These are phyloP conservation scores for Scarus forsteni DNA, from an alignment of 2,797 vertebrate genomes.

Conservation along the genomic window DNA sequence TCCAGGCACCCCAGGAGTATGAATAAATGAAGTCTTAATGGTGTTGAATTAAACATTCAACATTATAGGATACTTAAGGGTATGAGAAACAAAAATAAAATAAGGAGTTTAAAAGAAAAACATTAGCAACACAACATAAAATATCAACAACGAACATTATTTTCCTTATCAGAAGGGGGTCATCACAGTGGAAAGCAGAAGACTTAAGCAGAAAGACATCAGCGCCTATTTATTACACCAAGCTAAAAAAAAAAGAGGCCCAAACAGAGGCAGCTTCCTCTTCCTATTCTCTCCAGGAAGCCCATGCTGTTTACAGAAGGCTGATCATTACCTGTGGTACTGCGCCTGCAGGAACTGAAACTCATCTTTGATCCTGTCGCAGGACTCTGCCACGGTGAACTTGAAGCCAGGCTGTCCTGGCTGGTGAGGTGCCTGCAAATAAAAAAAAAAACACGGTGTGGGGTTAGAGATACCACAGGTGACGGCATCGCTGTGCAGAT, in stretches of 20 bases:
- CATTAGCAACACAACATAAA: too few species aligned
- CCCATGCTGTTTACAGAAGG: constrained; percentile 26
- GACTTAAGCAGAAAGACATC: neutral
- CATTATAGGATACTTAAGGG: too few species aligned
- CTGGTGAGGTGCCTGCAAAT: constrained; percentile 96
- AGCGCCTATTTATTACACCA: neutral
- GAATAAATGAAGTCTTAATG: too few species aligned
- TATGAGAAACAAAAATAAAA: too few species aligned
- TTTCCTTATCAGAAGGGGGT: too few species aligned
- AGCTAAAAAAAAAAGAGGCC: constrained; percentile 28
- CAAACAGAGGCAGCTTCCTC: constrained; percentile 52
- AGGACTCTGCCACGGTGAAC: constrained; percentile 96
- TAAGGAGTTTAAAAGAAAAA: too few species aligned
- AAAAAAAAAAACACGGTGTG: constrained; percentile 38
- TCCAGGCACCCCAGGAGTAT: too few species aligned
- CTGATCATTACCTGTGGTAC: constrained; percentile 92
- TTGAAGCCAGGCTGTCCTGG: constrained; percentile 96
- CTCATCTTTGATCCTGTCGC: constrained; percentile 96
- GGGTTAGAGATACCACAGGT: constrained; percentile 41
- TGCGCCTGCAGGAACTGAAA: constrained; percentile 98
- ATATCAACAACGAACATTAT: too few species aligned
- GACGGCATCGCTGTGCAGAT: constrained; percentile 34
- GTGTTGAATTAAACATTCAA: too few species aligned
- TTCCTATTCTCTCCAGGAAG: constrained; percentile 63
- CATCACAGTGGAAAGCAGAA: neutral